Base-by-base conservation (phyloP, 1,140 invertebrate species). In the Psilanteris sp. region DNA sequence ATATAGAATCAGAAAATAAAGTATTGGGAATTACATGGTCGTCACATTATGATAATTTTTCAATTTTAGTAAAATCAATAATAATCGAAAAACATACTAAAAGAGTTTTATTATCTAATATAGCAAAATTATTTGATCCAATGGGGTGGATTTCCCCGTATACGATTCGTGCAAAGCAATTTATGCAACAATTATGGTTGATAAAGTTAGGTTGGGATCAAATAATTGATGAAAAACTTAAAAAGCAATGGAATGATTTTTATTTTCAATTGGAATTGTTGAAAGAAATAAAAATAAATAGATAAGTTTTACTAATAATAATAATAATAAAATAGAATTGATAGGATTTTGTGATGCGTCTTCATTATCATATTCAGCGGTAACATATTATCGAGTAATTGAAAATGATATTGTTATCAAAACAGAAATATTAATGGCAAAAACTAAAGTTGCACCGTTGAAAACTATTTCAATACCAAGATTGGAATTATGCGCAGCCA, bases 401-500 rank as follows among this genome's bases (percentile, higher is more conserved):
- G 7, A 29, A 3, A 5, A 1, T 2, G 5, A 29, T 5, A 5
- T 10, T 8, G 24, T 1, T 5, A 2, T 3, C 2, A 3, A 2
- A 2, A 29, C 1, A 10, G 2, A 2, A 10, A 9, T 29, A 10
- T 9, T 29, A 10, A 29, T 29, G 9, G 10, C 43, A 5, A 48
- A 32, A 5, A 48, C 26, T 1, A 48, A 20, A 18, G 43, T 48
- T 0, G 27, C 27, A 1, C 43, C 43, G n/a, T 3, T 29, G 9
- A 29, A 29, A 20, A 10, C 32, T 0, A 48, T 31, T 8, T 11
- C 39, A 6, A 16, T 22, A 0, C 14, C 29, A 4, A 8, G 18
- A 4, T 4, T 15, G 9, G 24, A 73, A 62, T 41, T 29, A 70
- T 7, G 77, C 74, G 73, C 74, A 43, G 13, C 18, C 52, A n/a